A percentile compares a stretch with the other conserved stretches of the same genome.
Evolutionary conservation across 2,888 invertebrate species (phyloP).

Genomic region (Lepidochrysops patricia): DNA sequence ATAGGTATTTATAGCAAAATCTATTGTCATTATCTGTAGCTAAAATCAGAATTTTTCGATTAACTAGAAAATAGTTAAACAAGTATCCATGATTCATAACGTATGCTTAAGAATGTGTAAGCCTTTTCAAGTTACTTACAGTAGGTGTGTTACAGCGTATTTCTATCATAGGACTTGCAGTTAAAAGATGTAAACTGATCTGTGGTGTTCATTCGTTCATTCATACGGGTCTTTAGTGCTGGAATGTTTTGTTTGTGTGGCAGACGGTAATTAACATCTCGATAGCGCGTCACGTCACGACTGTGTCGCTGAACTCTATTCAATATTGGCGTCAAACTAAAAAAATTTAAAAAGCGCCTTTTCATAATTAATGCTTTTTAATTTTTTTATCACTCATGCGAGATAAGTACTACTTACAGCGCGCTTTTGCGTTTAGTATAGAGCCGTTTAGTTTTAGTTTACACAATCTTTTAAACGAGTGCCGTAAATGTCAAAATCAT

Average conservation of each 20-base stretch:
- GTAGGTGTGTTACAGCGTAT: no score
- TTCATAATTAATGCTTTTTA: neutral
- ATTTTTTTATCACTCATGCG: no score
- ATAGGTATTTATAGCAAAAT: neutral
- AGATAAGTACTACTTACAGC: no score
- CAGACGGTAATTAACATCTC: constrained; percentile 61
- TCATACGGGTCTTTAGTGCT: constrained; percentile 9
- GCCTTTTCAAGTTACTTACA: neutral
- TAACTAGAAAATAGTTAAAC: neutral
- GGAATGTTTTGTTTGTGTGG: constrained; percentile 36
- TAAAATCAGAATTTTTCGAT: neutral
- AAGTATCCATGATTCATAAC: no score
- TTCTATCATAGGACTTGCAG: neutral
- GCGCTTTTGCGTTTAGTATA: no score
- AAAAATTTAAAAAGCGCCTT: neutral
- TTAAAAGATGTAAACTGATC: neutral
- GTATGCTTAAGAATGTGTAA: neutral
- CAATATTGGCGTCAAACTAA: neutral
- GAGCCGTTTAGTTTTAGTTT: no score
- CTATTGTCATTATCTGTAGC: neutral
- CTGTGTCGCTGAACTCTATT: constrained; percentile 52
- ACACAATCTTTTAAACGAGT: no score
- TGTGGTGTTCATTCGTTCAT: neutral
- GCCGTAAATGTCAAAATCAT: no score
- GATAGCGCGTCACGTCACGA: constrained; percentile 58